A percentile compares a stretch with the other conserved stretches of the same genome.
These are phyloP conservation scores for Pseudomyrmex flavicornis DNA, from an alignment of 1,140 invertebrate species.

Conservation along the genomic window DNA sequence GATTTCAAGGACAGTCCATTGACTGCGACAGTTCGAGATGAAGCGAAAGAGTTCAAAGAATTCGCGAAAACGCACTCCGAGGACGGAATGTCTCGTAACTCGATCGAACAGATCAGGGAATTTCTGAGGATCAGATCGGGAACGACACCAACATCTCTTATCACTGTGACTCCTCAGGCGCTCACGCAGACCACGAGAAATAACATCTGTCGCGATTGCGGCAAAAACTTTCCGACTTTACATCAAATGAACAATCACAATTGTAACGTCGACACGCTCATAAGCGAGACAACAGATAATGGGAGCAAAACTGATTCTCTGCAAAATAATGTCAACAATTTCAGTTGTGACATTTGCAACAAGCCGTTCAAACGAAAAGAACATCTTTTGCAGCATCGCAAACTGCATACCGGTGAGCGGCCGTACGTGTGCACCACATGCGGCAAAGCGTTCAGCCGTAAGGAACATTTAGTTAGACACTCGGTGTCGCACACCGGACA, in stretches of 20 bases:
- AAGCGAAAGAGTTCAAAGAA: constrained; percentile 81
- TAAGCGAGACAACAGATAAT: constrained; percentile 76
- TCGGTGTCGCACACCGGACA: constrained; percentile 91
- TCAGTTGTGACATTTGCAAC: constrained; percentile 86
- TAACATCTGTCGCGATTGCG: constrained; percentile 83
- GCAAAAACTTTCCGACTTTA: constrained; percentile 78
- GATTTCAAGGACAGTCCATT: constrained; percentile 80
- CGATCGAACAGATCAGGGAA: constrained; percentile 83
- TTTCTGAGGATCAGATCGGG: constrained; percentile 81
- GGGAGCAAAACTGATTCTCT: constrained; percentile 74
- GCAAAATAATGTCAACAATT: constrained; percentile 77
- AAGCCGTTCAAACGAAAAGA: constrained; percentile 88
- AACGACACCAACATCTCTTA: constrained; percentile 78
- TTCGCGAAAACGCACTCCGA: constrained; percentile 77
- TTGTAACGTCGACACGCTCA: constrained; percentile 73
- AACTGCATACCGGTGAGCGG: constrained; percentile 91
- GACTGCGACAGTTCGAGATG: constrained; percentile 76
- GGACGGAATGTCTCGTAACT: constrained; percentile 79
- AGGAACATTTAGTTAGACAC: constrained; percentile 90
- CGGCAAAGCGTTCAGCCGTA: constrained; percentile 90
- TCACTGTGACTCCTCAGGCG: constrained; percentile 82
- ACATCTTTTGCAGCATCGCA: constrained; percentile 88
- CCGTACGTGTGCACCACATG: constrained; percentile 90
- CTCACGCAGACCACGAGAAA: constrained; percentile 78
- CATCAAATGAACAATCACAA: constrained; percentile 79